These are phyloP conservation scores for Platysternon megacephalum DNA, from an alignment of 2,113 vertebrate species.

Conservation along the genomic window DNA sequence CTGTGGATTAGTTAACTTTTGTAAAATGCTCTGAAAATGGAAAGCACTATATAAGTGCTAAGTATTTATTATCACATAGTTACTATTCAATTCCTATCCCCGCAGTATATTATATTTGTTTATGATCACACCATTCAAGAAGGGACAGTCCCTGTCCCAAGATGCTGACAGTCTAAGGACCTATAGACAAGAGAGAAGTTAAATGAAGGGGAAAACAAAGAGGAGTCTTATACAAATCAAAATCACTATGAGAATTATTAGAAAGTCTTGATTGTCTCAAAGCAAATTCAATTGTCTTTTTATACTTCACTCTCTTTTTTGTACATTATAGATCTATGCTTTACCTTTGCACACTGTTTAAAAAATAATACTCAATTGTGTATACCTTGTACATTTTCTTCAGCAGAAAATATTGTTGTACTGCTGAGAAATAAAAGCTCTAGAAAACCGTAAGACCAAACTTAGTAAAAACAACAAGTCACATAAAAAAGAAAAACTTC, in stretches of 20 bases:
- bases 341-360: conserved; percentile 10
- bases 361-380: conserved; percentile 48
- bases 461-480: conserved; percentile 80
- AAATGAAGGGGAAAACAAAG: background rate
- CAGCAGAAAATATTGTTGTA: conserved; percentile 52
- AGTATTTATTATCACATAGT: background rate
- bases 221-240: conserved; percentile 1
- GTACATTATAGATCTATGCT: background rate
- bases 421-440: conserved; percentile 63
- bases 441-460: conserved; percentile 58
- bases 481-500: conserved; percentile 74
- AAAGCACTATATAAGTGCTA: background rate
- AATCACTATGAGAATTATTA: conserved; percentile 22
- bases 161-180: background rate
- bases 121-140: background rate
- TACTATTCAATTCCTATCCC: background rate
- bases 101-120: conserved; percentile 4
- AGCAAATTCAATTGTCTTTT: background rate
- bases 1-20: background rate
- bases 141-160: background rate
- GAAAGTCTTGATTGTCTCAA: background rate
- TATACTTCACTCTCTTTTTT: conserved; percentile 20
- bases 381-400: conserved; percentile 26
- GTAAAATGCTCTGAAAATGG: background rate
- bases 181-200: background rate